Evolutionary conservation across 1,140 invertebrate species (phyloP).

Genomic region (Aphis craccivora): DNA sequence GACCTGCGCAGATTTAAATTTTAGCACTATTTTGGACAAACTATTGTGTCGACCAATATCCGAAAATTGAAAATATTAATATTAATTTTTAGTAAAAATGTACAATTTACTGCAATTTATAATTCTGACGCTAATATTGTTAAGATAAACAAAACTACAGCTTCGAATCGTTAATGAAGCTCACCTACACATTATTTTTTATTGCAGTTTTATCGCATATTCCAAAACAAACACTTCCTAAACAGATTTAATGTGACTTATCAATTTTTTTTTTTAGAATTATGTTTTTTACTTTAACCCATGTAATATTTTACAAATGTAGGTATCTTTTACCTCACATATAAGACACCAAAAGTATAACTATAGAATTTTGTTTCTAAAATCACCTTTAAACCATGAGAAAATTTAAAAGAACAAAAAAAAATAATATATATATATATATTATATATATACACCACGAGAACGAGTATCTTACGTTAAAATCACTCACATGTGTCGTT

Average conservation of each 20-base stretch:
- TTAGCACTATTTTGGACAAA: background rate
- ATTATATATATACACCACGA: background rate
- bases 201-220: background rate
- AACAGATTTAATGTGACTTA: background rate
- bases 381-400: background rate
- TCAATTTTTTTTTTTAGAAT: background rate
- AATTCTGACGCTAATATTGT: background rate
- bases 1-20: background rate
- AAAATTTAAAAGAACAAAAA: background rate
- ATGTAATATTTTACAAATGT: too few species aligned
- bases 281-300: background rate
- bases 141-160: background rate
- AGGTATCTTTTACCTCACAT: too few species aligned
- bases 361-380: background rate
- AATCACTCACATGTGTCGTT: background rate
- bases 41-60: background rate
- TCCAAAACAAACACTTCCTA: background rate
- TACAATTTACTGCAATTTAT: background rate
- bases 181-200: background rate
- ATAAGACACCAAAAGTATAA: background rate
- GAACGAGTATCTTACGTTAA: background rate
- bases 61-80: background rate
- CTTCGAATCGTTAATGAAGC: background rate
- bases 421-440: too few species aligned
- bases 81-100: background rate